Evolutionary conservation across 1,140 invertebrate species (phyloP).

Genomic region (Euwallacea fornicatus): DNA sequence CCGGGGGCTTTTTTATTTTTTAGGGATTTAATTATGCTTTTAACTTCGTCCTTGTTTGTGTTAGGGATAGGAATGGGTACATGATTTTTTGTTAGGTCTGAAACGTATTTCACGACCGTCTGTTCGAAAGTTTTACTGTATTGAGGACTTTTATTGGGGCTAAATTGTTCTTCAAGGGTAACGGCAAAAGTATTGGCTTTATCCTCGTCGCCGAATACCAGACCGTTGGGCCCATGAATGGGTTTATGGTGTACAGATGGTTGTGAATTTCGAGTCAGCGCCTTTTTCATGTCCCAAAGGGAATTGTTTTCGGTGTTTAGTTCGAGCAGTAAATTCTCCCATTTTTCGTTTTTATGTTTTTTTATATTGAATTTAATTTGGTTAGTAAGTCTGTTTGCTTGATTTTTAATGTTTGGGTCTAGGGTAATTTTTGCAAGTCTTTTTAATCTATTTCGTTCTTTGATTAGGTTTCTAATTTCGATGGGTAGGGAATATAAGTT

Average conservation of each 20-base stretch:
- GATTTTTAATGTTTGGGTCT: background rate
- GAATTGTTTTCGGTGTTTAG: background rate
- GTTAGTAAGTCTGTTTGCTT: background rate
- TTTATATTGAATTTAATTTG: background rate
- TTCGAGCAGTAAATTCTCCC: background rate
- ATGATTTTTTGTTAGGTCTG: background rate
- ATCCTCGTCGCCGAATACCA: too few relatives aligned
- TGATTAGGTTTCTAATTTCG: background rate
- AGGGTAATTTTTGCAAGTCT: background rate
- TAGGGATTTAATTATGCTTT: background rate
- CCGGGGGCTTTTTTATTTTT: conserved; percentile 21
- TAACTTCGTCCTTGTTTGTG: too few relatives aligned
- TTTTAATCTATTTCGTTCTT: background rate
- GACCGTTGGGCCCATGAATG: background rate
- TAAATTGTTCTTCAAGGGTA: background rate
- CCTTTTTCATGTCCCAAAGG: background rate
- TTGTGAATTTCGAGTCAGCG: background rate
- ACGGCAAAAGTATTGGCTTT: background rate
- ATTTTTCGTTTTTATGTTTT: background rate
- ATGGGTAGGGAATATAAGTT: background rate
- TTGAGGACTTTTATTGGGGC: background rate
- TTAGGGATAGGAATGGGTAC: background rate
- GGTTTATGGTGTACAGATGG: background rate
- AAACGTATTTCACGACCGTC: background rate
- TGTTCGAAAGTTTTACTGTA: background rate